phyloP scores from a whole-genome alignment of 1,140 invertebrate genomes.

The Chymomyza costata region DNA sequence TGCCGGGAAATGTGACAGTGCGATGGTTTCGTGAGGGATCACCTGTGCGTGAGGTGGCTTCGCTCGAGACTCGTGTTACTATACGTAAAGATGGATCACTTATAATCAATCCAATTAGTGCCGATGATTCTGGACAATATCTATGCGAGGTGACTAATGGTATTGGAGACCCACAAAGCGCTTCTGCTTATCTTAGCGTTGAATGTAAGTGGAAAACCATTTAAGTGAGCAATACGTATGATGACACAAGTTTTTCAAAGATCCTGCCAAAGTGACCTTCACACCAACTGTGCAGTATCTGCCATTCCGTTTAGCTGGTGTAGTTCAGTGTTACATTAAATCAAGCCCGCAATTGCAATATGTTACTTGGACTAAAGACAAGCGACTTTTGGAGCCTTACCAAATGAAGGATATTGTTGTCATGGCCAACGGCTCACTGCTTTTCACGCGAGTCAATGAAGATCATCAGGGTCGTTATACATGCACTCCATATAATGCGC shows the following conservation, averaged over 20 bases:
- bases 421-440: conserved; percentile 94
- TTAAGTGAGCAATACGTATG: too few relatives aligned
- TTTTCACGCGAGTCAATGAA: conserved; percentile 91
- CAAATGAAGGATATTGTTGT: conserved; percentile 94
- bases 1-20: conserved; percentile 96
- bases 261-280: conserved; percentile 95
- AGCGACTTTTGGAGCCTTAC: conserved; percentile 92
- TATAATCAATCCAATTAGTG: conserved; percentile 92
- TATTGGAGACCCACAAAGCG: conserved; percentile 95
- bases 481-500: conserved; percentile 95
- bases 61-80: conserved; percentile 88
- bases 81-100: conserved; percentile 91
- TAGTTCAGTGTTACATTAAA: conserved; percentile 97
- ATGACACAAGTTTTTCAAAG: too few relatives aligned
- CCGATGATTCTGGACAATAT: conserved; percentile 96
- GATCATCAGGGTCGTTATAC: conserved; percentile 94
- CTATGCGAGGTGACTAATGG: conserved; percentile 97
- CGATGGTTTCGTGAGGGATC: conserved; percentile 93
- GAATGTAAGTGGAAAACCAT: conserved; percentile 87
- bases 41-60: conserved; percentile 86
- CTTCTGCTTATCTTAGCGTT: conserved; percentile 95
- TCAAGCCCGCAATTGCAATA: conserved; percentile 96
- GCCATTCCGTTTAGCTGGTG: conserved; percentile 92
- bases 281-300: conserved; percentile 96
- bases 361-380: conserved; percentile 97